Conservation (phyloP, 2,888 invertebrate genomes). For the Latheticus oryzae region DNA sequence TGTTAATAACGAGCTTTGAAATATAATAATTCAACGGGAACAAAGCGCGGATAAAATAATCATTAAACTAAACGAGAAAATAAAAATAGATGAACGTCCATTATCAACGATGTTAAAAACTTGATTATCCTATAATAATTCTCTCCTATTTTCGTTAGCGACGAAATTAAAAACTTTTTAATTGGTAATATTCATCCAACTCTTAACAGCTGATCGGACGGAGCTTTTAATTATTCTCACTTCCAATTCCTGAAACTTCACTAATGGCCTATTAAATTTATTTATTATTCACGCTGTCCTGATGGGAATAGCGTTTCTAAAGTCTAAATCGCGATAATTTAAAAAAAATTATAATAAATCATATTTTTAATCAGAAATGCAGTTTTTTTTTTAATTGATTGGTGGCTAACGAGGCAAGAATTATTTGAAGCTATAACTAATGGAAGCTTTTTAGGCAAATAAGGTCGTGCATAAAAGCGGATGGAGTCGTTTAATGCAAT, state of each 20-base stretch:
- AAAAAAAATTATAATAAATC: too few relatives aligned
- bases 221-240: constrained; percentile 27
- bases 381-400: too few relatives aligned
- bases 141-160: constrained; percentile 10
- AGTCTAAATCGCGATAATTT: too few relatives aligned
- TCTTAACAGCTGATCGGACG: constrained; percentile 29
- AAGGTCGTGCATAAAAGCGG: constrained; percentile 33
- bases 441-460: constrained; percentile 29
- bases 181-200: constrained; percentile 28
- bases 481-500: constrained; percentile 36
- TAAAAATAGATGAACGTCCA: constrained; percentile 9
- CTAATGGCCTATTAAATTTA: constrained; percentile 31
- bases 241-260: constrained; percentile 17
- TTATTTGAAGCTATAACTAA: constrained; percentile 30
- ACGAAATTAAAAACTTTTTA: constrained; percentile 28
- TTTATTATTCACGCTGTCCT: constrained; percentile 30
- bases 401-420: constrained; percentile 28
- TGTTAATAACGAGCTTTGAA: constrained; percentile 20
- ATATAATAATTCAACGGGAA: constrained; percentile 13
- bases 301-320: constrained; percentile 22
- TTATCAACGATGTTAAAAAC: constrained; percentile 13
- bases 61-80: not conserved
- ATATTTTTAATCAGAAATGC: too few relatives aligned
- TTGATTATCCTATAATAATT: constrained; percentile 9
- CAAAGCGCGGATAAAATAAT: constrained; percentile 3